Evolutionary conservation across 2,113 vertebrate species (phyloP).

Genomic region (Planiliza haematocheilus): DNA sequence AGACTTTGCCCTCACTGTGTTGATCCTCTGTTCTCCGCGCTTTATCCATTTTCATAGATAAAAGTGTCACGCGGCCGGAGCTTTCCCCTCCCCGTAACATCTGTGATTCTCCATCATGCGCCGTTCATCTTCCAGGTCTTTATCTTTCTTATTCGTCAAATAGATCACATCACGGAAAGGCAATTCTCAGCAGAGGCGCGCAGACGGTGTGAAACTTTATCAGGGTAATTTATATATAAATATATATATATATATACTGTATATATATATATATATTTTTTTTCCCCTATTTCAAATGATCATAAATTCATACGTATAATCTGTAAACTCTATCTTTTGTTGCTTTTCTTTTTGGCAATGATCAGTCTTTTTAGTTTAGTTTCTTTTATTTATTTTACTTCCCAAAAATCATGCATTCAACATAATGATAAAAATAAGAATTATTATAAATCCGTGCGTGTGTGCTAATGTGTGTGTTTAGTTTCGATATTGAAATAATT

Average conservation of each 20-base stretch:
- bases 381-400: too few relatives aligned
- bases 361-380: too few relatives aligned
- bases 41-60: slow-evolving; percentile 78
- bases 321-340: not conserved
- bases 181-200: slow-evolving; percentile 28
- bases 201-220: slow-evolving; percentile 36
- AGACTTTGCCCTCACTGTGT: slow-evolving; percentile 77
- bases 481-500: not conserved
- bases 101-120: slow-evolving; percentile 74
- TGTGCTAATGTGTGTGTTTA: not conserved
- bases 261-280: slow-evolving; percentile 13
- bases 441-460: too few relatives aligned
- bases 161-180: slow-evolving; percentile 31
- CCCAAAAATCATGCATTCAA: too few relatives aligned
- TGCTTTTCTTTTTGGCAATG: not conserved
- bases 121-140: slow-evolving; percentile 65
- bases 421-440: too few relatives aligned
- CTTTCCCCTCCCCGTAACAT: slow-evolving; percentile 68
- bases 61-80: slow-evolving; percentile 68
- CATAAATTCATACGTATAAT: slow-evolving; percentile 24
- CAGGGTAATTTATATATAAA: slow-evolving; percentile 11
- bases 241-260: too few relatives aligned
- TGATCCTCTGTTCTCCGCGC: slow-evolving; percentile 70
- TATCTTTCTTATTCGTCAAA: slow-evolving; percentile 61
- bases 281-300: slow-evolving; percentile 27